phyloP scores from a whole-genome alignment of 2,888 invertebrate genomes.

The Polia nebulosa region DNA sequence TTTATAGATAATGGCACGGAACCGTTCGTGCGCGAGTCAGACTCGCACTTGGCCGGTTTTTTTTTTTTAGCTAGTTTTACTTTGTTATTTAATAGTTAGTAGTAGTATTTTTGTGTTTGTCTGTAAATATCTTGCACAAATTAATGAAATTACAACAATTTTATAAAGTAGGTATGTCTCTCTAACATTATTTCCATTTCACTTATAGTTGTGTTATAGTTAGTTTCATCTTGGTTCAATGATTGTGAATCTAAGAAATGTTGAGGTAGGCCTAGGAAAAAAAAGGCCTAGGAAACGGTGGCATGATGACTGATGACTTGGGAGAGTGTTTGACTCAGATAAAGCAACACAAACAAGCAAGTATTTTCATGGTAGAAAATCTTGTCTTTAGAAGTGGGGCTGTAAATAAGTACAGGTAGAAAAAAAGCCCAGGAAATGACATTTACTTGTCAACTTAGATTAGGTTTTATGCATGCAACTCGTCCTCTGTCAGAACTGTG shows the following conservation, averaged over 20 bases:
- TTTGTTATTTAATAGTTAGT: no score
- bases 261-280: no score
- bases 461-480: not conserved
- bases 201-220: not conserved
- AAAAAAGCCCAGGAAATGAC: not conserved
- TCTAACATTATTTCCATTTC: not conserved
- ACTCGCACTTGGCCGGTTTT: no score
- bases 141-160: conserved; percentile 1
- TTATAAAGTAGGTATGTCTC: not conserved
- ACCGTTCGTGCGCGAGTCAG: no score
- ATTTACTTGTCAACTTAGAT: not conserved
- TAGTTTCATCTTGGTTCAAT: no score
- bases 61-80: no score
- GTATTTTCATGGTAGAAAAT: not conserved
- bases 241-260: not conserved
- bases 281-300: not conserved
- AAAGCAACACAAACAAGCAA: not conserved
- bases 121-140: no score
- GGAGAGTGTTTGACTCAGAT: not conserved
- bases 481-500: conserved; percentile 6
- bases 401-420: not conserved
- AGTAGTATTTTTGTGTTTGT: no score
- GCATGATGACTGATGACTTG: not conserved
- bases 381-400: not conserved
- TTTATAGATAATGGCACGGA: no score